Evolutionary conservation across 1,140 invertebrate genomes (phyloP), one percentile per base, ranked within the genome.

Genomic region (Drosophila nigrodunni): DNA sequence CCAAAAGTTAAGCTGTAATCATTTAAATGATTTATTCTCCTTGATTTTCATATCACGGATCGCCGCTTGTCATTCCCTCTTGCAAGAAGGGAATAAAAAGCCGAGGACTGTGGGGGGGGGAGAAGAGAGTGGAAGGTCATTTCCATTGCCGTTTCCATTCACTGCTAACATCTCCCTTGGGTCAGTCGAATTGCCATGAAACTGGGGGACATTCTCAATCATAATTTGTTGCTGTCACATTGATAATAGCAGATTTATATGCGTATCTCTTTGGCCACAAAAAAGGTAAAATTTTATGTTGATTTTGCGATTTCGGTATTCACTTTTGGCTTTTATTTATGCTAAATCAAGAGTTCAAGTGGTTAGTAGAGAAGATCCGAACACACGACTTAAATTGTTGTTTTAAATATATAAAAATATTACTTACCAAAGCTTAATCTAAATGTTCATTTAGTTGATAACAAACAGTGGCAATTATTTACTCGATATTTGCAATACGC

Each of bases 1-100:
- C 82, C 85, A 88, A 83, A 88, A 88, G 83, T 83, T 89, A 88
- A 88, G 83, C 83, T 88, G 85, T 88, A 88, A 88, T 88, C 85
- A 88, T 88, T 88, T 88, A 88, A 88, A 89, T 88, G 83, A 88
- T 88, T 88, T 88, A 88, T 88, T 88, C 79, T 72, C 61, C 85
- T 79, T 88, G 83, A 88, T 88, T 88, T 78, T 85, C 77, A 80
- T 87, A 82, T 89, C 85, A 77, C 72, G 82, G 85, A 78, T 88
- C 62, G 82, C 68, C 66, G 76, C 74, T 73, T 80, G 77, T 74
- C 81, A 74, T 77, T 85, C 62, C 34, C 41, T 58, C 47, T 62
- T 46, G 6, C 18, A 5, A 6, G n/a, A 0, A 3, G n/a, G n/a
- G 1, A 6, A 18, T 7, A 25, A 15, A 9, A 13, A 25, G 2